Evolutionary conservation across 2,797 vertebrate genomes (phyloP).

Genomic region (Crypturellus tataupa): DNA sequence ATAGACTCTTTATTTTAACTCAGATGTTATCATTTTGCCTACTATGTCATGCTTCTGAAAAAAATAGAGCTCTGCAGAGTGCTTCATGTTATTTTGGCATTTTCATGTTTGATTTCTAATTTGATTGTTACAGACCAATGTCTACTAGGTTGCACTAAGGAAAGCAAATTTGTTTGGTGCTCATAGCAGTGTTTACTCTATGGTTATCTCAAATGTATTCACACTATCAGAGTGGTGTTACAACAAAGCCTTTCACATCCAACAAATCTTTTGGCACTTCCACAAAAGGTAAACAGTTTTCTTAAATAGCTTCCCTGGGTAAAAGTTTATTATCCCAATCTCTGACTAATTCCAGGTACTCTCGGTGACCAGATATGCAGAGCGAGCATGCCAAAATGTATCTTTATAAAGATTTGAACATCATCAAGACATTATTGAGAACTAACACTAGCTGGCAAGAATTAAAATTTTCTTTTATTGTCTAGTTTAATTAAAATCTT

Average conservation of each 20-base stretch:
- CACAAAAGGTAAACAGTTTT: not conserved
- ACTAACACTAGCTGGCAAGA: not conserved
- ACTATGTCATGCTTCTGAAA: not conserved
- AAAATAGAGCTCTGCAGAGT: not conserved
- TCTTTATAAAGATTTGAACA: not conserved
- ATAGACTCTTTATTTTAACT: not conserved
- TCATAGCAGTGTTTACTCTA: not conserved
- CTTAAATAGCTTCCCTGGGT: not conserved
- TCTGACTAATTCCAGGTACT: not conserved
- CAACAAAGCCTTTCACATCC: not conserved
- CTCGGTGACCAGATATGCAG: not conserved
- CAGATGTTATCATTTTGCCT: not conserved
- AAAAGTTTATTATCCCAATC: not conserved
- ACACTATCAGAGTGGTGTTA: not conserved
- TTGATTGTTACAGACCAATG: not conserved
- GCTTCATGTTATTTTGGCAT: not conserved
- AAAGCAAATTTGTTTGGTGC: not conserved
- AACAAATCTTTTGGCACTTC: not conserved
- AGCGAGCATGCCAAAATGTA: not conserved
- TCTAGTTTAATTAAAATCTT: not conserved
- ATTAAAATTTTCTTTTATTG: not conserved
- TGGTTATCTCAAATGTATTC: constrained; percentile 5
- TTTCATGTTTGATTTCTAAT: not conserved
- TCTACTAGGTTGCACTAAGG: not conserved
- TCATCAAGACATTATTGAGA: not conserved